These are phyloP conservation scores for Pinna nobilis DNA, from an alignment of 1,140 invertebrate species.

Conservation along the genomic window DNA sequence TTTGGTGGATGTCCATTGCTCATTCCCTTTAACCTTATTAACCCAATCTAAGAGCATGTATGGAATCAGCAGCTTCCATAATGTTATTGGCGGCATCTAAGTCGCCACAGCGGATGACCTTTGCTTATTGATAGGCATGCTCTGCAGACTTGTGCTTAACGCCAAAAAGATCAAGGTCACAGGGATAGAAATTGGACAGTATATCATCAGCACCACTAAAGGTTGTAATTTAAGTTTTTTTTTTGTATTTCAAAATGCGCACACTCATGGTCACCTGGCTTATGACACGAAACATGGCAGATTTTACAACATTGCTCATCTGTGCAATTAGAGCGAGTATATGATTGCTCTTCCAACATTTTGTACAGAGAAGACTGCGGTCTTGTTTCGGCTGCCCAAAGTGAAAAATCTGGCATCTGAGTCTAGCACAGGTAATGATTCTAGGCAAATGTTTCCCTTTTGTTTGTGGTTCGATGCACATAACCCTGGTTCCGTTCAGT, in stretches of 20 bases:
- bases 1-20: slow-evolving; percentile 3
- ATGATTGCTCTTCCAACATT: neutral
- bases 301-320: too few relatives aligned
- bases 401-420: neutral
- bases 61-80: neutral
- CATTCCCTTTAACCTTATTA: neutral
- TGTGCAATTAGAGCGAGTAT: too few relatives aligned
- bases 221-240: too few relatives aligned
- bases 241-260: neutral
- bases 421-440: neutral
- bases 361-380: neutral
- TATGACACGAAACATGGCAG: neutral
- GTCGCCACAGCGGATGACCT: neutral
- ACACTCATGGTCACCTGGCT: neutral
- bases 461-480: neutral
- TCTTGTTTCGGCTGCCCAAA: neutral
- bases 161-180: neutral
- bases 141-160: slow-evolving; percentile 7
- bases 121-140: slow-evolving; percentile 5
- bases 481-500: neutral
- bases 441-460: neutral
- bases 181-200: too few relatives aligned
- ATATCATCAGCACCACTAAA: too few relatives aligned
- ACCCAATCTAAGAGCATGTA: neutral
- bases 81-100: neutral